A percentile compares a stretch with the other conserved stretches of the same genome.
Evolutionary conservation across 2,888 invertebrate species (phyloP).

Genomic region (Sinodicranocentrus sp.): DNA sequence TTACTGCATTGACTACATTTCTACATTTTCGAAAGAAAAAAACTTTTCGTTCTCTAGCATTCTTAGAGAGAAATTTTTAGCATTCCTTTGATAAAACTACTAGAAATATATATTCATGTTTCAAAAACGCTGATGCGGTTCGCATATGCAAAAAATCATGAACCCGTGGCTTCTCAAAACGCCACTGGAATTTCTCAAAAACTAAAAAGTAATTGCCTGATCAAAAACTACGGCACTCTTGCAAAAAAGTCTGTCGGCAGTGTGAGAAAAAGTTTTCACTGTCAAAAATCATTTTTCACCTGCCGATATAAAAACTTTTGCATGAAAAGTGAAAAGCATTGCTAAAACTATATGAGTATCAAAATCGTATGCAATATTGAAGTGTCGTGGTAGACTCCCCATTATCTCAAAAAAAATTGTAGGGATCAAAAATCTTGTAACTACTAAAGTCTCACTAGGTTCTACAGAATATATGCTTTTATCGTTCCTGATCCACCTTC

Average conservation of each 20-base stretch:
- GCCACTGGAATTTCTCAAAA: too few relatives aligned
- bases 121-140: conserved; percentile 34
- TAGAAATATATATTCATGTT: neutral
- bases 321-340: too few relatives aligned
- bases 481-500: conserved; percentile 28
- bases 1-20: conserved; percentile 28
- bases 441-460: neutral
- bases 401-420: conserved; percentile 4
- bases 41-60: conserved; percentile 35
- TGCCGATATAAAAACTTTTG: too few relatives aligned
- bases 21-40: conserved; percentile 33
- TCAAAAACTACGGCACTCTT: too few relatives aligned
- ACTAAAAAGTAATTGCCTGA: too few relatives aligned
- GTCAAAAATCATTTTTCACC: conserved; percentile 2
- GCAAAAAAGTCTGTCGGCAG: too few relatives aligned
- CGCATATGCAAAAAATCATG: conserved; percentile 15
- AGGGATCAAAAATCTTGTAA: conserved; percentile 28
- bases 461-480: conserved; percentile 12
- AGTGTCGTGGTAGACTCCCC: neutral
- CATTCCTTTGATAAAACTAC: conserved; percentile 41
- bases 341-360: too few relatives aligned
- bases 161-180: too few relatives aligned
- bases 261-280: neutral
- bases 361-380: conserved; percentile 7
- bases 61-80: conserved; percentile 34